Evolutionary conservation across 2,888 invertebrate genomes (phyloP).

Genomic region (Abscondita cerata): DNA sequence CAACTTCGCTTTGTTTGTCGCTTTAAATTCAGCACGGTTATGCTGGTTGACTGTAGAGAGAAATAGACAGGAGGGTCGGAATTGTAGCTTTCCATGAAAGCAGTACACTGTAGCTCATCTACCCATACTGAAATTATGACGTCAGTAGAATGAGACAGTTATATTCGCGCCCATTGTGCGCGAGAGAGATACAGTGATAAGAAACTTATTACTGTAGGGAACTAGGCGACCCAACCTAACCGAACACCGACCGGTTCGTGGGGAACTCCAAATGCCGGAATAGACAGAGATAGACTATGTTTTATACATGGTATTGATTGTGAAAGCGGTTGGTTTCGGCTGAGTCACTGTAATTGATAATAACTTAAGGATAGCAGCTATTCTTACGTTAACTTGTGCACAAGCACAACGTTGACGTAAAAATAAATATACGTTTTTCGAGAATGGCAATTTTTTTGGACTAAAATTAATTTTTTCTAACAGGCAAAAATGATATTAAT

Average conservation of each 20-base stretch:
- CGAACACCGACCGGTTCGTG: slow-evolving; percentile 55
- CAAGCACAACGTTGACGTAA: slow-evolving; percentile 34
- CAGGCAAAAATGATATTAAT: too few species aligned
- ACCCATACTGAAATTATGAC: slow-evolving; percentile 58
- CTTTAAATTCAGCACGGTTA: slow-evolving; percentile 40
- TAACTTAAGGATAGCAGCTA: slow-evolving; percentile 57
- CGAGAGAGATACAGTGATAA: slow-evolving; percentile 46
- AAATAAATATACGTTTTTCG: slow-evolving; percentile 39
- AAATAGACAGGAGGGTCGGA: slow-evolving; percentile 61
- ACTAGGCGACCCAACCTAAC: slow-evolving; percentile 59
- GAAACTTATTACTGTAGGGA: slow-evolving; percentile 58
- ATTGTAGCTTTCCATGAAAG: slow-evolving; percentile 61
- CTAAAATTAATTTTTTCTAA: too few species aligned
- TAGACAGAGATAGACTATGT: slow-evolving; percentile 58
- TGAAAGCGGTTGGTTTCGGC: slow-evolving; percentile 57
- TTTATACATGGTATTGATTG: slow-evolving; percentile 58
- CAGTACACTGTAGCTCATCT: slow-evolving; percentile 58
- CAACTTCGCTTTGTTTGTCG: slow-evolving; percentile 55
- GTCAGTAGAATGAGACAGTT: slow-evolving; percentile 53
- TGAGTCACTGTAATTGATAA: slow-evolving; percentile 62
- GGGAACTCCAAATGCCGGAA: slow-evolving; percentile 60
- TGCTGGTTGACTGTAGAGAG: slow-evolving; percentile 56
- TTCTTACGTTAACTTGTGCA: slow-evolving; percentile 31
- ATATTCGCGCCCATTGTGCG: not conserved
- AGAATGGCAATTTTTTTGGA: too few species aligned